Evolutionary conservation across 1,140 invertebrate species (phyloP).

Genomic region (Bombus polaris): DNA sequence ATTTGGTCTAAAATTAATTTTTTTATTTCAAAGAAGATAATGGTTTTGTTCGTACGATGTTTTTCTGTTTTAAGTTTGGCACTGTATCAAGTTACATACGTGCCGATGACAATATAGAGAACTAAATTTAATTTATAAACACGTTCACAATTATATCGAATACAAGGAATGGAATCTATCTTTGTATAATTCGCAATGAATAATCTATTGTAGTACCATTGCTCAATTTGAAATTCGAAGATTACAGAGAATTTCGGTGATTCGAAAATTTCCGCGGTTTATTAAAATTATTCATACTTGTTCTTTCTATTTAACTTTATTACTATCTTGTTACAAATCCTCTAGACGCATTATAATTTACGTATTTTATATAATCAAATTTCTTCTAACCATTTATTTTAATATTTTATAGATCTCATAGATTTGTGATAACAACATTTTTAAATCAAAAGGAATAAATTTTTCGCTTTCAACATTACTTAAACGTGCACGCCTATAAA

Average conservation of each 20-base stretch:
- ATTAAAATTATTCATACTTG: not conserved
- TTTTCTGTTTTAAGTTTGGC: slow-evolving; percentile 31
- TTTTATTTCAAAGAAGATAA: not conserved
- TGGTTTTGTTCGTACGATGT: not conserved
- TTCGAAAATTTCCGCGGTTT: not conserved
- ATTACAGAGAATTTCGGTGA: not conserved
- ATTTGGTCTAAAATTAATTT: not conserved
- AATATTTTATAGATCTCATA: not conserved
- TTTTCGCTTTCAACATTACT: not conserved
- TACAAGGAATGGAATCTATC: not conserved
- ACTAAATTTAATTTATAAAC: slow-evolving; percentile 35
- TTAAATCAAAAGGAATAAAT: not conserved
- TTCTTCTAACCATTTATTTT: not conserved
- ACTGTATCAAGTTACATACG: slow-evolving; percentile 3
- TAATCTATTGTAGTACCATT: not conserved
- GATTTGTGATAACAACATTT: not conserved
- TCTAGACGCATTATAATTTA: too few species aligned
- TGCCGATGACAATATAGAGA: not conserved
- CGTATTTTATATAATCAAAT: not conserved
- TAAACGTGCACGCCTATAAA: not conserved
- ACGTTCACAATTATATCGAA: not conserved
- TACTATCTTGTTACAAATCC: too few species aligned
- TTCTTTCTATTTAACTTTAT: not conserved
- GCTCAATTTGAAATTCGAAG: not conserved
- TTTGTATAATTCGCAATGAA: not conserved